Evolutionary conservation across 2,888 invertebrate species (phyloP).

Genomic region (Seladonia tumulorum): DNA sequence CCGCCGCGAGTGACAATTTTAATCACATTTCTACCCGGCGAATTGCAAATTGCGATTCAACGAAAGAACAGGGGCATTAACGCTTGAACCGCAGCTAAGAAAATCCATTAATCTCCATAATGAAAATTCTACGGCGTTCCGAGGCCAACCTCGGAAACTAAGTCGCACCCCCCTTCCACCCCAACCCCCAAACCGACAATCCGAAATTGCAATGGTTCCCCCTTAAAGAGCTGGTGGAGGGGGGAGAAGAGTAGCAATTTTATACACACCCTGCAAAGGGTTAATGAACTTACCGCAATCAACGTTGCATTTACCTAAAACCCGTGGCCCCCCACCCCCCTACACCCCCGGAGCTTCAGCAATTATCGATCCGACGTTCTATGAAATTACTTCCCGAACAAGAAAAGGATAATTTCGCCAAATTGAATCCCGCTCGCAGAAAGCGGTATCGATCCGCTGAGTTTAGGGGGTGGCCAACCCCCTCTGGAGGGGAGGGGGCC

Average conservation of each 20-base stretch:
- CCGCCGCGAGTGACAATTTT: conserved; percentile 5
- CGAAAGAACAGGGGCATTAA: not conserved
- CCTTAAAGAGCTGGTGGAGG: not conserved
- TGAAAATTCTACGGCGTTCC: conserved; percentile 13
- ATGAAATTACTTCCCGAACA: conserved; percentile 62
- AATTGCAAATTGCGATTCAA: conserved; percentile 3
- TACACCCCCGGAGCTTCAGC: conserved; percentile 22
- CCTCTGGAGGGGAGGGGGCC: not conserved
- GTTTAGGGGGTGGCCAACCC: conserved; percentile 20
- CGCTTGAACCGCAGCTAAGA: not conserved
- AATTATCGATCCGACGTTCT: conserved; percentile 61
- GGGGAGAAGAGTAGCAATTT: conserved; percentile 40
- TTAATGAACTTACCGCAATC: conserved; percentile 61
- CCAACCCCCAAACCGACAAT: not conserved
- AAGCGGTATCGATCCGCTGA: conserved; percentile 38
- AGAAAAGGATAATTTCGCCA: conserved; percentile 63
- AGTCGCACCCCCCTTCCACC: not conserved
- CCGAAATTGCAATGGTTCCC: not conserved
- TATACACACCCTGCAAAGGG: conserved; percentile 46
- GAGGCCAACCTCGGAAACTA: not conserved
- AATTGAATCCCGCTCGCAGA: conserved; percentile 57
- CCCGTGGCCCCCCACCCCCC: conserved; percentile 24
- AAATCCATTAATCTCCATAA: conserved; percentile 12
- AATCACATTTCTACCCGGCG: conserved; percentile 1
- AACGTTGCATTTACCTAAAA: conserved; percentile 58